Evolutionary conservation across 2,797 vertebrate species (phyloP).

Genomic region (Semaprochilodus insignis): DNA sequence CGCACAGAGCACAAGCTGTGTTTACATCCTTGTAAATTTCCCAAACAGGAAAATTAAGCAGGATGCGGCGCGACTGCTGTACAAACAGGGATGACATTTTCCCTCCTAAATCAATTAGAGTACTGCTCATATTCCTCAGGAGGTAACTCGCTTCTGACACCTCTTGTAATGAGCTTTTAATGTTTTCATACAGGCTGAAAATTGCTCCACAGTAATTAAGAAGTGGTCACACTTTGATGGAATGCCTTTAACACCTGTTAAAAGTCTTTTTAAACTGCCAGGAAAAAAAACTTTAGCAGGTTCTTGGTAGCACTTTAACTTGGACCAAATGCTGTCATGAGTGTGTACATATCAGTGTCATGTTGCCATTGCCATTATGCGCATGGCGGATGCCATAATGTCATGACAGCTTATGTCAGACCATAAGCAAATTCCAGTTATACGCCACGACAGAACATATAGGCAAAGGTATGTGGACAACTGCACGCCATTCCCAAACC

Average conservation of each 20-base stretch:
- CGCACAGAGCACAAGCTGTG: background rate
- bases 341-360: no score
- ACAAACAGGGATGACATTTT: background rate
- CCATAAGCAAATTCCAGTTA: no score
- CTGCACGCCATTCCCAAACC: no score
- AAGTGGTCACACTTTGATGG: conserved; percentile 4
- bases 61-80: background rate
- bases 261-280: background rate
- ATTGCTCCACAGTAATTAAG: conserved; percentile 41
- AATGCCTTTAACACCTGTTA: background rate
- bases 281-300: background rate
- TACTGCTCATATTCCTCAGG: conserved; percentile 14
- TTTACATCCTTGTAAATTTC: conserved; percentile 11
- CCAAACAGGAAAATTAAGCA: background rate
- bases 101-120: background rate
- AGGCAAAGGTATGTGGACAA: no score
- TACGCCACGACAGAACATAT: no score
- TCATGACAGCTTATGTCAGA: no score
- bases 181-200: conserved; percentile 30
- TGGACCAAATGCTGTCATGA: no score
- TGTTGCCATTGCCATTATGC: no score
- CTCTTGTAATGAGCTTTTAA: conserved; percentile 40
- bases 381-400: no score
- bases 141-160: conserved; percentile 8
- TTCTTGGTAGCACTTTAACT: background rate